A percentile compares a stretch with the other conserved stretches of the same genome.
phyloP scores from a whole-genome alignment of 2,797 vertebrate species.

The Microchirus variegatus region DNA sequence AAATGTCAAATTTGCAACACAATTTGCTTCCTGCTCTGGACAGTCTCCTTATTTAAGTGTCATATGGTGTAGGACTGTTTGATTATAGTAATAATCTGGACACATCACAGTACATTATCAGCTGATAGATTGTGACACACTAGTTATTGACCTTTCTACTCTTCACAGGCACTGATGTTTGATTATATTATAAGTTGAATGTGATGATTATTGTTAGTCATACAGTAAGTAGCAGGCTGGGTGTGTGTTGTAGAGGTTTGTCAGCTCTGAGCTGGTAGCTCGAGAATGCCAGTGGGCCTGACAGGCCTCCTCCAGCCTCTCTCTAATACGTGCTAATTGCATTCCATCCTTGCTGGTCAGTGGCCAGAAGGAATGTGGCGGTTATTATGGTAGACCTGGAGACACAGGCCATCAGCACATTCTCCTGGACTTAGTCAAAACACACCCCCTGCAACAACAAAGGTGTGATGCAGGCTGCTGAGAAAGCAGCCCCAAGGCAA shows the following conservation, averaged over 20 bases:
- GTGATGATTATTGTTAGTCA: neutral
- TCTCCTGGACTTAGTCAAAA: conserved; percentile 75
- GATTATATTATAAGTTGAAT: too few relatives aligned
- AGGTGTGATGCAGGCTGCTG: conserved; percentile 65
- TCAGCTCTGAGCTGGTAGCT: conserved; percentile 20
- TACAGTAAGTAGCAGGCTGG: conserved; percentile 11
- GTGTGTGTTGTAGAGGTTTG: conserved; percentile 32
- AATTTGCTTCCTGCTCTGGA: too few relatives aligned
- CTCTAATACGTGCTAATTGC: conserved; percentile 86
- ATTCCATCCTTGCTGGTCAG: conserved; percentile 82
- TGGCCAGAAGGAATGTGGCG: conserved; percentile 83
- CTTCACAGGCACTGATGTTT: too few relatives aligned
- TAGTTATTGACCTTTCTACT: too few relatives aligned
- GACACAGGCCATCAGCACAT: conserved; percentile 78
- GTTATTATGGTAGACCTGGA: conserved; percentile 80
- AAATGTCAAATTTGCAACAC: too few relatives aligned
- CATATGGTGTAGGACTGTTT: too few relatives aligned
- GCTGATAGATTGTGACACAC: too few relatives aligned
- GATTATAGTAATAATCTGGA: too few relatives aligned
- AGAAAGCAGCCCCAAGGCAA: conserved; percentile 23
- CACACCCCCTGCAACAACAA: conserved; percentile 70
- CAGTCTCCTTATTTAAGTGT: too few relatives aligned
- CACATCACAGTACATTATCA: too few relatives aligned
- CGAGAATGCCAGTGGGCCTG: conserved; percentile 49
- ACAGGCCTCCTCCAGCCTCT: conserved; percentile 77